Evolutionary conservation across 2,888 invertebrate species (phyloP).

Genomic region (Drosophila sordidula): DNA sequence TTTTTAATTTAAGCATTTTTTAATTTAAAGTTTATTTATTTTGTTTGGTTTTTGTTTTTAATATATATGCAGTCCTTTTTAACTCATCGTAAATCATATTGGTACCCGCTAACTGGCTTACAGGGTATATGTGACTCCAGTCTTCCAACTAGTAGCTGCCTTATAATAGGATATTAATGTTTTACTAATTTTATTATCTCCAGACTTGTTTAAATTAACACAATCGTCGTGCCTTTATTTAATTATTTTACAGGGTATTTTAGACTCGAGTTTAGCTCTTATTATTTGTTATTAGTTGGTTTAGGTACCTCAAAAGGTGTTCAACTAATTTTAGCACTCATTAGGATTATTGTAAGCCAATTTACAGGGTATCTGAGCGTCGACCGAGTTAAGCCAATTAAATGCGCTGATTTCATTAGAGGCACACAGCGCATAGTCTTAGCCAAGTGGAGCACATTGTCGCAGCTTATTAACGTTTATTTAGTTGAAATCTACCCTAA

Average conservation of each 20-base stretch:
- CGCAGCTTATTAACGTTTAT: constrained; percentile 50
- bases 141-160: too few relatives aligned
- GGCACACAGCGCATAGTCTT: not conserved
- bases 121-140: too few relatives aligned
- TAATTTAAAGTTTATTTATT: too few relatives aligned
- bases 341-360: not conserved
- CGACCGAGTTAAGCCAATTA: constrained; percentile 26
- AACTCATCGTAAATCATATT: too few relatives aligned
- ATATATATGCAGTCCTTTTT: too few relatives aligned
- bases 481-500: constrained; percentile 20
- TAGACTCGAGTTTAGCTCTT: not conserved
- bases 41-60: too few relatives aligned
- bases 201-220: too few relatives aligned
- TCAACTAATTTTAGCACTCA: not conserved
- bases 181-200: too few relatives aligned
- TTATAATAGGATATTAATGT: too few relatives aligned
- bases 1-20: too few relatives aligned
- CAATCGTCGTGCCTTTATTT: too few relatives aligned
- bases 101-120: not conserved
- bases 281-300: not conserved
- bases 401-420: constrained; percentile 15
- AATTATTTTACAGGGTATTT: not conserved
- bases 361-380: constrained; percentile 36
- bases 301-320: not conserved
- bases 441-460: constrained; percentile 13